phyloP scores from a whole-genome alignment of 2,888 invertebrate genomes.

The Xestia rhomboidea region DNA sequence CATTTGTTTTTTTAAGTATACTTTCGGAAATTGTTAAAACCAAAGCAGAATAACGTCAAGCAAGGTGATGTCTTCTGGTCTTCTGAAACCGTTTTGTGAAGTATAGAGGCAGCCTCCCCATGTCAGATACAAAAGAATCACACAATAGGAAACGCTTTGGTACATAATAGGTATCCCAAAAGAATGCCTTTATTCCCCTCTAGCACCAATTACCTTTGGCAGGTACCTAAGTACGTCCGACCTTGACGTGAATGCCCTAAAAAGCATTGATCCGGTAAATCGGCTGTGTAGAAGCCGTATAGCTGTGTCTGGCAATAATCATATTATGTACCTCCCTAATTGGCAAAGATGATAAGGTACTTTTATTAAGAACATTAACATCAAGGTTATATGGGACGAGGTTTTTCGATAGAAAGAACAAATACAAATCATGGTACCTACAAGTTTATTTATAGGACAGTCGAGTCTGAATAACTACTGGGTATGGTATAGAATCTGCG shows the following conservation, averaged over 20 bases:
- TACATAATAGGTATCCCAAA: conserved; percentile 1
- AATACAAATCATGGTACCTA: not conserved
- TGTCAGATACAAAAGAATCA: not conserved
- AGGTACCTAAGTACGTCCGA: conserved; percentile 12
- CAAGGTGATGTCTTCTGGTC: not conserved
- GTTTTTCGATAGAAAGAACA: not conserved
- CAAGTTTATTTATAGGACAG: not conserved
- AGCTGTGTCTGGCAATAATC: conserved; percentile 47
- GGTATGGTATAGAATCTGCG: not conserved
- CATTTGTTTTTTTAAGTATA: too few relatives aligned
- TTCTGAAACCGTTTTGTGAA: not conserved
- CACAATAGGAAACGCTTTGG: not conserved
- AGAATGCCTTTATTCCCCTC: not conserved
- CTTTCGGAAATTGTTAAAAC: not conserved
- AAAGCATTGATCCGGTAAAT: conserved; percentile 54
- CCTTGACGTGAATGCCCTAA: conserved; percentile 51
- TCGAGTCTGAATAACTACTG: not conserved
- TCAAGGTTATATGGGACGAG: conserved; percentile 18
- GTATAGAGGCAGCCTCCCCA: not conserved
- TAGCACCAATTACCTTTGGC: conserved; percentile 31
- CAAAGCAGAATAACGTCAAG: not conserved
- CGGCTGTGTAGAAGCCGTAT: conserved; percentile 40
- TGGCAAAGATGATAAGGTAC: conserved; percentile 40
- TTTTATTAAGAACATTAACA: conserved; percentile 38
- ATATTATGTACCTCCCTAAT: conserved; percentile 46